Base-by-base conservation (phyloP, 92 coral and sea anemone species). In the Epizoanthus ramosus region DNA sequence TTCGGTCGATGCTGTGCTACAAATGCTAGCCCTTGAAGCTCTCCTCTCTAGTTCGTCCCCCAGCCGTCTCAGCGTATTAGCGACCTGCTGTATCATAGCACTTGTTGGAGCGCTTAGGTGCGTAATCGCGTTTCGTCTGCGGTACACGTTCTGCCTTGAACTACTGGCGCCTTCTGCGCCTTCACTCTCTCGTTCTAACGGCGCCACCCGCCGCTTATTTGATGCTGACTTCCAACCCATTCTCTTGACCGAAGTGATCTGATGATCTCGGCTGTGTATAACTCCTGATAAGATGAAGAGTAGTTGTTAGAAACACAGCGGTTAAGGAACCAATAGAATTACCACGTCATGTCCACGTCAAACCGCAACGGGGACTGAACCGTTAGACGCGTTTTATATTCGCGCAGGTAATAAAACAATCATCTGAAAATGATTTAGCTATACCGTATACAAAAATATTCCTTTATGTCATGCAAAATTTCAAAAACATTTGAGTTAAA, bases 41-140 rank as follows among this genome's bases (percentile, higher is more conserved):
- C 89, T 68, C 68, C 92, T 58, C 58, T 89, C 83, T 5, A 86
- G 31, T 33, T 75, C 61, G 63, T 89, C 89, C 3, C 92, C 89
- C 17, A 89, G 57, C 54, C 54, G 52, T n/a, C 85, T 58, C 68
- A 89, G 22, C 52, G 85, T 76, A 53, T 89, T 70, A 1, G 89
- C 92, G 8, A 89, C 89, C 47, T 89, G 82, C 22, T 61, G 71
- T 22, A 77, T 39, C 8, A 77, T 57, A 19, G 54, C 25, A 61
- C 52, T 23, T 65, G 82, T 22, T 8, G 82, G 82, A 63, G 28
- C 24, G 56, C 71, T 60, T 60, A 77, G 82, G 41, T 77, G 58
- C 66, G 82, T 77, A 22, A 77, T 77, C 57, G 82, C 71, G 52
- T 77, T 77, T 77, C 82, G 56, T 41, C 82, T 60, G 41, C 82